Evolutionary conservation across 2,113 vertebrate genomes (phyloP), one percentile per base, ranked within the genome.

Genomic region (Ptyas mucosa): DNA sequence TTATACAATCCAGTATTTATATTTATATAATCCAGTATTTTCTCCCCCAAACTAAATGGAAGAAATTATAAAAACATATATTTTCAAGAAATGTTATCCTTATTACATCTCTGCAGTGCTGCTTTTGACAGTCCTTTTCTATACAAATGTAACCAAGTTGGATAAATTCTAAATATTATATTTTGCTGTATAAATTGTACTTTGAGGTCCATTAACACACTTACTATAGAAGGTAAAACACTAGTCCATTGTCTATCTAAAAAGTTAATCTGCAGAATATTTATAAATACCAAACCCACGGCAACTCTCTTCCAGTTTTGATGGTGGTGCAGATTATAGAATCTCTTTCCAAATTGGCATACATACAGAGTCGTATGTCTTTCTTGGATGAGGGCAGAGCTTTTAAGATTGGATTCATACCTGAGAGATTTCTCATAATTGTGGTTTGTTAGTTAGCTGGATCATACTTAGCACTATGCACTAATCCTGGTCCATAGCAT

Each of bases 281-380:
- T 10, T 61, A 34, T 12, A 64, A 43, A 87, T 87, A 85, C 24
- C 54, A 91, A 34, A 88, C 21, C 15, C 69, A 0, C 10, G 87
- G 54, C 81, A 18, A 1, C 0, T 8, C 8, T 53, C 34, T 18
- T 34, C 39, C 2, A 1, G 14, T 81, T 15, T 21, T 0, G 2
- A 4, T 24, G 55, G 6, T n/a, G 69, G 15, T 39, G 15, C 57
- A 0, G 0, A 9, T 6, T 0, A 43, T 91, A 58, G 49, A 43
- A 34, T 0, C 3, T 3, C 12, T 11, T 85, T 90, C 57, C n/a
- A 1, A 3, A 26, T 18, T 8, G 24, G 15, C 6, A 5, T 52
- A 52, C 8, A 24, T 86, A 58, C 5, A 86, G 46, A 12, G 12
- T 85, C 1, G 24, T 23, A 18, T 85, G 5, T 89, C 34, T 11